Percentiles rank a stretch among this genome's conserved stretches.
phyloP scores from a whole-genome alignment of 2,797 vertebrate genomes.

The Parotocinclus haroldoi region DNA sequence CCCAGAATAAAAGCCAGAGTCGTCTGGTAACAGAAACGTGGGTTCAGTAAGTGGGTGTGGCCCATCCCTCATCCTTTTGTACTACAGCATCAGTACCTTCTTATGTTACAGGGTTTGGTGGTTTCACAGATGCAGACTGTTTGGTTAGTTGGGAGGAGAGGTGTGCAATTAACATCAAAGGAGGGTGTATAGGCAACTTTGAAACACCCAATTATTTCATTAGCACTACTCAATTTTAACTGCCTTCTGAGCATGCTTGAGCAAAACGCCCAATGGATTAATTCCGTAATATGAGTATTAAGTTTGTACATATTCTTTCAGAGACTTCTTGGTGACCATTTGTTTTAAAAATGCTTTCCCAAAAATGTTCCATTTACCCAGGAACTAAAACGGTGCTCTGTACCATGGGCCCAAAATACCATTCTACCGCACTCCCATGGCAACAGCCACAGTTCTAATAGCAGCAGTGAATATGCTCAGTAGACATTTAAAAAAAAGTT shows the following conservation, averaged over 20 bases:
- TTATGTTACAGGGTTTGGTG: neutral
- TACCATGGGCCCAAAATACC: slow-evolving; percentile 44
- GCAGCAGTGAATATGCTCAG: slow-evolving; percentile 44
- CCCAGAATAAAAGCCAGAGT: too few species aligned
- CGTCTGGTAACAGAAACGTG: neutral
- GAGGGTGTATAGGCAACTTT: neutral
- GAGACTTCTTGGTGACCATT: too few species aligned
- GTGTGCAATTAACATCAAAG: neutral
- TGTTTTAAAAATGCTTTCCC: too few species aligned
- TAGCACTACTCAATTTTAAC: slow-evolving; percentile 33
- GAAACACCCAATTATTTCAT: neutral
- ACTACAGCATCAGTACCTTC: neutral
- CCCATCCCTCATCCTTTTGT: neutral
- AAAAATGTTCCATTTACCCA: neutral
- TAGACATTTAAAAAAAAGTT: slow-evolving; percentile 39
- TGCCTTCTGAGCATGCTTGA: slow-evolving; percentile 47
- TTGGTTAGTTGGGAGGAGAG: slow-evolving; percentile 4
- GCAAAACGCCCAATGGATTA: neutral
- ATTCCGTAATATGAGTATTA: neutral
- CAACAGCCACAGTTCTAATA: slow-evolving; percentile 41
- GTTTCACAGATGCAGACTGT: neutral
- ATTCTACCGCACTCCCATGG: slow-evolving; percentile 45
- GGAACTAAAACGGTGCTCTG: neutral
- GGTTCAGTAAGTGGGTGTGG: neutral
- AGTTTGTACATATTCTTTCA: neutral